Evolutionary conservation across 2,113 vertebrate species (phyloP).

Genomic region (Trochalopteron elliotii): DNA sequence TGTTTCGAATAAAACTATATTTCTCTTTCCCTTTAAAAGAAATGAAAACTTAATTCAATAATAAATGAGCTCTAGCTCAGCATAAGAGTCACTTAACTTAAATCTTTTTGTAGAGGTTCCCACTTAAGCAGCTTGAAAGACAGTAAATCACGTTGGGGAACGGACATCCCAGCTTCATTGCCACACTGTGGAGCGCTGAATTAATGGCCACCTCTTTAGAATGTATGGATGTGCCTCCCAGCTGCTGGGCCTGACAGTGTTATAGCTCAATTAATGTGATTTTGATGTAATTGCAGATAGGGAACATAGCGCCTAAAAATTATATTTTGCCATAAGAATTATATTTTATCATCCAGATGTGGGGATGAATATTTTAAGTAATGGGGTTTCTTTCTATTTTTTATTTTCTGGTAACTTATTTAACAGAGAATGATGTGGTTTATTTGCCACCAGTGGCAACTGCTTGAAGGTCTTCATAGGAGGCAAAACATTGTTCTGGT

Average conservation of each 20-base stretch:
- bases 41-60: slow-evolving; percentile 89
- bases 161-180: slow-evolving; percentile 80
- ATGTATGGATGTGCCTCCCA: slow-evolving; percentile 81
- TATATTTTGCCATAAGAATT: slow-evolving; percentile 76
- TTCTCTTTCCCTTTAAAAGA: slow-evolving; percentile 79
- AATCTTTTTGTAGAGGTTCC: slow-evolving; percentile 88
- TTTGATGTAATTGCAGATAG: slow-evolving; percentile 84
- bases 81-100: slow-evolving; percentile 88
- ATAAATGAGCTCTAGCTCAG: slow-evolving; percentile 84
- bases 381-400: slow-evolving; percentile 44
- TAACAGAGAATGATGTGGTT: slow-evolving; percentile 11
- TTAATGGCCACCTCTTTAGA: slow-evolving; percentile 82
- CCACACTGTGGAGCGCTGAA: slow-evolving; percentile 69
- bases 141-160: slow-evolving; percentile 82
- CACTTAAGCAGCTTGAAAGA: slow-evolving; percentile 85
- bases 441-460: not conserved
- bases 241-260: slow-evolving; percentile 81
- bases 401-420: slow-evolving; percentile 54
- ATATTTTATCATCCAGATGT: slow-evolving; percentile 74
- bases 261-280: slow-evolving; percentile 86
- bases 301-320: slow-evolving; percentile 75
- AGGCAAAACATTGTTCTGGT: not conserved
- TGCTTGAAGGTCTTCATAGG: not conserved
- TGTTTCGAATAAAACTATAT: slow-evolving; percentile 76
- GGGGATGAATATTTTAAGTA: slow-evolving; percentile 58